phyloP scores from a whole-genome alignment of 2,797 vertebrate species.

The Pipistrellus pygmaeus region DNA sequence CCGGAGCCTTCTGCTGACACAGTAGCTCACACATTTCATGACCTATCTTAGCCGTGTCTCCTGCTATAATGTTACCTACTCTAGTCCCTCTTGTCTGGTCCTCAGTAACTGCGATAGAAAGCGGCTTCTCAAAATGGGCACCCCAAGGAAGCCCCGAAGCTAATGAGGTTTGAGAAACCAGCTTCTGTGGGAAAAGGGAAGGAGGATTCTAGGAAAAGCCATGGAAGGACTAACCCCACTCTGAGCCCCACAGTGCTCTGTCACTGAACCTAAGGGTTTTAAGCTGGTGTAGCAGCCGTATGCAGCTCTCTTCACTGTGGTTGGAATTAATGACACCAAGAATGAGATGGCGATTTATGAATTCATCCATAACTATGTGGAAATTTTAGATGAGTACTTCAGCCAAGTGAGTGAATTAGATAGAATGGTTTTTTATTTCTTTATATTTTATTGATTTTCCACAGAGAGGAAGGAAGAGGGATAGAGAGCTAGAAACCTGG shows the following conservation, averaged over 20 bases:
- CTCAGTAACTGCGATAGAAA: slow-evolving; percentile 48
- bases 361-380: slow-evolving; percentile 97
- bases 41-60: not conserved
- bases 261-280: slow-evolving; percentile 97
- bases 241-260: slow-evolving; percentile 92
- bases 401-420: slow-evolving; percentile 90
- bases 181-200: not conserved
- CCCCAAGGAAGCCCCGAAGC: not conserved
- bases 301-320: slow-evolving; percentile 95
- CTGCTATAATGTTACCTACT: not conserved
- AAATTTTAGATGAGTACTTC: slow-evolving; percentile 98
- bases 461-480: too few relatives aligned
- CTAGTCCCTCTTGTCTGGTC: not conserved
- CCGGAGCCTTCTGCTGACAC: not conserved
- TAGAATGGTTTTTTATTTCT: slow-evolving; percentile 89
- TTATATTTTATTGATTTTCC: too few relatives aligned
- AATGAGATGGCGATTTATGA: slow-evolving; percentile 98
- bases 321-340: slow-evolving; percentile 95
- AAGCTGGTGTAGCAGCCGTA: slow-evolving; percentile 96
- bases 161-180: not conserved
- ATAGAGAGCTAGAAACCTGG: too few relatives aligned
- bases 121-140: not conserved
- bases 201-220: not conserved
- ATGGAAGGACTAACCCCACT: not conserved
- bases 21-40: not conserved